Conservation (phyloP, 2,888 invertebrate genomes). For the Patella caerulea region DNA sequence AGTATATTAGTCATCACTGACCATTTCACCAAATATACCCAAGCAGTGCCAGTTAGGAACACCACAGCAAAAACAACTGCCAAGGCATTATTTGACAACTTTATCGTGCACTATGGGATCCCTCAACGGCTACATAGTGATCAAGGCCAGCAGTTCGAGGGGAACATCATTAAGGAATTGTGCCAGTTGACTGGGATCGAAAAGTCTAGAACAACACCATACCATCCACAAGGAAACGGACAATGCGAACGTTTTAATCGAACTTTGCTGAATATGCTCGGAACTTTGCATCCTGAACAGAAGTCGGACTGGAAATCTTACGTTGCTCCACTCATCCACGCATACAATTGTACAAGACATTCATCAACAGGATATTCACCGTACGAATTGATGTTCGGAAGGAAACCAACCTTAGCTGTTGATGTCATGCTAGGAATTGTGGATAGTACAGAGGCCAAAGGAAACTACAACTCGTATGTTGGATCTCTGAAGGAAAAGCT, state of each 20-base stretch:
- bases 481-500: background rate
- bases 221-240: background rate
- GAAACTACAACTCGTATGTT: background rate
- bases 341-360: background rate
- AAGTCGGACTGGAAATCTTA: background rate
- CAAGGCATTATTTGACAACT: background rate
- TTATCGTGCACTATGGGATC: background rate
- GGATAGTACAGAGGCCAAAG: background rate
- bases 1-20: conserved; percentile 23
- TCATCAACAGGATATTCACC: background rate
- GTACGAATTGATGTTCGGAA: background rate
- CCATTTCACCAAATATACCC: conserved; percentile 21
- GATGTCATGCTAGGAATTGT: background rate
- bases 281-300: background rate
- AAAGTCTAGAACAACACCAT: background rate
- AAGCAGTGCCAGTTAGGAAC: conserved; percentile 21
- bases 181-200: background rate
- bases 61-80: conserved; percentile 23
- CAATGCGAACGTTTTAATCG: conserved; percentile 4
- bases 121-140: background rate
- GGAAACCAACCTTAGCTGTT: background rate
- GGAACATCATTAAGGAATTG: too few relatives aligned
- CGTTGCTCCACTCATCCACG: too few relatives aligned
- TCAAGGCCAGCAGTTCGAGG: too few relatives aligned
- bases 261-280: background rate